Percentiles rank a stretch among this genome's conserved stretches.
These are phyloP conservation scores for Leptogaster cylindrica DNA, from an alignment of 2,888 invertebrate genomes.

Conservation along the genomic window DNA sequence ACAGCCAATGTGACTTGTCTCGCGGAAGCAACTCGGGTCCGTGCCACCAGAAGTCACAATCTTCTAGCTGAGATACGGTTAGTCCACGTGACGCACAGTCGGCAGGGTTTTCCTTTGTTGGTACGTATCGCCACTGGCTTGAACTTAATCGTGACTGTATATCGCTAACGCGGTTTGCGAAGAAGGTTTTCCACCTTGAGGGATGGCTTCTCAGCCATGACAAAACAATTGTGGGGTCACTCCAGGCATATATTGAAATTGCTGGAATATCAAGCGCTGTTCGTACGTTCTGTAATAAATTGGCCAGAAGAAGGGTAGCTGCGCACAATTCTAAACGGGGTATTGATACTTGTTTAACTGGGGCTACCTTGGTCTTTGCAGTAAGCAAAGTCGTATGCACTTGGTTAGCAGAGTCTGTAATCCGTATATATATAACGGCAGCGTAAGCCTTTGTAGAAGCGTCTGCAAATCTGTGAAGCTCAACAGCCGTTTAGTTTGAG, in stretches of 20 bases:
- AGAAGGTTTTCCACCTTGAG: not conserved
- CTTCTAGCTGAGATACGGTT: not conserved
- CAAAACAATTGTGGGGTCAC: not conserved
- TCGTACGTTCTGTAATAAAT: not conserved
- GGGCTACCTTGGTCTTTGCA: too few species aligned
- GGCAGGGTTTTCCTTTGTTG: not conserved
- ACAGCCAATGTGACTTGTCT: not conserved
- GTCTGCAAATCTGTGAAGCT: not conserved
- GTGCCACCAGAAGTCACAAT: not conserved
- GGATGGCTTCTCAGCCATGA: not conserved
- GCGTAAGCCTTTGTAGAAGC: not conserved
- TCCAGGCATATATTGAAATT: not conserved
- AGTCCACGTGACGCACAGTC: not conserved
- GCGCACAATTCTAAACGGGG: not conserved
- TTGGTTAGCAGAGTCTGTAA: not conserved
- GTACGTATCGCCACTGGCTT: not conserved
- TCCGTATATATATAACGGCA: not conserved
- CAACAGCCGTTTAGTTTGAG: not conserved
- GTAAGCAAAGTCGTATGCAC: not conserved
- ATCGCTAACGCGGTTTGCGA: not conserved
- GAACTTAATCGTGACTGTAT: not conserved
- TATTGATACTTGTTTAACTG: not conserved
- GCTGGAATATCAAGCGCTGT: not conserved
- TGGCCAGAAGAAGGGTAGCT: not conserved
- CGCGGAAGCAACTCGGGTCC: not conserved